A percentile compares a stretch with the other conserved stretches of the same genome.
These are phyloP conservation scores for Papilio polytes DNA, from an alignment of 1,140 invertebrate genomes.

Conservation along the genomic window DNA sequence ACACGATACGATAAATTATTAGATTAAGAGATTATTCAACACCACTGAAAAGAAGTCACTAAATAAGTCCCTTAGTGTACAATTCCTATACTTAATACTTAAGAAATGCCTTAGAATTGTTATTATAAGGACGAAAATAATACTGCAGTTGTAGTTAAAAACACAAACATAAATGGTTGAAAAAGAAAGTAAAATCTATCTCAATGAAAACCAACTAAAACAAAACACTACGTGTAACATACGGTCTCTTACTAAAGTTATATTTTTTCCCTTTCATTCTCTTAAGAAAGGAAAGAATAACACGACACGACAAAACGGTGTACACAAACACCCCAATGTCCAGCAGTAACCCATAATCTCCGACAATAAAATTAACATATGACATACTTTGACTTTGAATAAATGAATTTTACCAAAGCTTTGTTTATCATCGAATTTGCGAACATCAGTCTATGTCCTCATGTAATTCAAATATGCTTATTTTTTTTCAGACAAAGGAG, in stretches of 20 bases:
- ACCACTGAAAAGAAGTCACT: too few relatives aligned
- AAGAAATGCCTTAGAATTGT: too few relatives aligned
- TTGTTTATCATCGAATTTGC: slow-evolving; percentile 52
- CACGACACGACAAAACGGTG: slow-evolving; percentile 53
- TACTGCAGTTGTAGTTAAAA: too few relatives aligned
- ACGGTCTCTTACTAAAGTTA: too few relatives aligned
- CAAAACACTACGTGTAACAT: too few relatives aligned
- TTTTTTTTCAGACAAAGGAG: slow-evolving; percentile 35
- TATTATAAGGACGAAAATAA: too few relatives aligned
- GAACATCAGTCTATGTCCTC: slow-evolving; percentile 7
- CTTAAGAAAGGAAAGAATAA: neutral
- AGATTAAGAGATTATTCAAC: neutral
- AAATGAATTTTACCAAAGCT: slow-evolving; percentile 52
- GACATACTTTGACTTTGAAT: slow-evolving; percentile 57
- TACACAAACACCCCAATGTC: slow-evolving; percentile 49
- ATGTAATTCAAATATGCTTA: slow-evolving; percentile 41
- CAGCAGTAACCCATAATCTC: slow-evolving; percentile 54
- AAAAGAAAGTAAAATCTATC: too few relatives aligned
- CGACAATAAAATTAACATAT: slow-evolving; percentile 63
- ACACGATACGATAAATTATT: neutral
- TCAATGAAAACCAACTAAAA: too few relatives aligned
- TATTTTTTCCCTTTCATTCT: too few relatives aligned
- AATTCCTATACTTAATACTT: too few relatives aligned
- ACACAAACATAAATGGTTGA: too few relatives aligned
- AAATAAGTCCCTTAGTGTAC: neutral